Percentiles rank a stretch among this genome's conserved stretches.
Evolutionary conservation across 2,797 vertebrate species (phyloP).

Genomic region (Ara ararauna): DNA sequence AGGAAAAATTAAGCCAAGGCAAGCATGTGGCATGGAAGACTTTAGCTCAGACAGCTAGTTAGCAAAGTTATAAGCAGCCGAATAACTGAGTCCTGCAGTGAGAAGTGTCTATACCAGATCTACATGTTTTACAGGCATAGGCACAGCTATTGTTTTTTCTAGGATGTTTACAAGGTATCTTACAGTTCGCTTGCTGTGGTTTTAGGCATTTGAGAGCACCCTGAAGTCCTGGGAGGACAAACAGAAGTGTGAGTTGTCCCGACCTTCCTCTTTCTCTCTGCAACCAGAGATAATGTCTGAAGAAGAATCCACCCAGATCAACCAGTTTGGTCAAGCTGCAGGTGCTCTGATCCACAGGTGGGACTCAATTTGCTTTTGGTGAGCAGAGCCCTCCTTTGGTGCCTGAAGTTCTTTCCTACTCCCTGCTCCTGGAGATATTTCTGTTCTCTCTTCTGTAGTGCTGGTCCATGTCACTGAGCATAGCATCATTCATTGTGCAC

Average conservation of each 20-base stretch:
- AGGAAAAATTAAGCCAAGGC: background rate
- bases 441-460: background rate
- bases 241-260: constrained; percentile 91
- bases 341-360: constrained; percentile 93
- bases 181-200: background rate
- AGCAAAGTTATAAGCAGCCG: background rate
- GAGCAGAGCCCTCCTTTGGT: background rate
- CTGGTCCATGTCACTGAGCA: background rate
- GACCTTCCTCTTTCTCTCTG: constrained; percentile 83
- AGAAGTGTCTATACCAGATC: background rate
- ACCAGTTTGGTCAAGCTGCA: constrained; percentile 90
- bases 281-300: constrained; percentile 89
- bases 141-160: background rate
- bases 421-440: background rate
- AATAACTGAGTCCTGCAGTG: background rate
- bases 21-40: background rate
- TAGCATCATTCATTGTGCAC: background rate
- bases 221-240: constrained; percentile 98
- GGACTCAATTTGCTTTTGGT: background rate
- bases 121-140: background rate
- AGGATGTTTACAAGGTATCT: background rate
- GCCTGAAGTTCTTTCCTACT: background rate
- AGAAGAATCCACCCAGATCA: constrained; percentile 90
- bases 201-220: constrained; percentile 94
- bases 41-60: background rate